These are phyloP conservation scores for Onychorhynchus coronatus DNA, from an alignment of 2,113 vertebrate genomes.

Conservation along the genomic window DNA sequence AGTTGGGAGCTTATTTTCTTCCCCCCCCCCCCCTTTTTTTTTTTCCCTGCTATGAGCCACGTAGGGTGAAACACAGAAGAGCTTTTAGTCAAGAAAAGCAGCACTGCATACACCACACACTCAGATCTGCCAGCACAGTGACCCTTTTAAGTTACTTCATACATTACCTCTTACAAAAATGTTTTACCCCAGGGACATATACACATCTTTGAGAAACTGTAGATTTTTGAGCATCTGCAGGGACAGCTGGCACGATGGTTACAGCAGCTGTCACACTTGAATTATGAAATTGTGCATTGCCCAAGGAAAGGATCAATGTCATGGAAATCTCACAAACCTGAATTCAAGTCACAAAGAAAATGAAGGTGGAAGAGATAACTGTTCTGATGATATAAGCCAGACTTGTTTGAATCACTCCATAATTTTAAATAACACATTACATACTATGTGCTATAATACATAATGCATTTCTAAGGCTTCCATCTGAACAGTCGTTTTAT, in stretches of 20 bases:
- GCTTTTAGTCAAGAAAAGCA: not conserved
- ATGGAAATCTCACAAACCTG: constrained; percentile 41
- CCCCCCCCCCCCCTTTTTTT: too few species aligned
- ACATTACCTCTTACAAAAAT: not conserved
- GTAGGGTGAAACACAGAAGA: not conserved
- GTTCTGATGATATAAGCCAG: not conserved
- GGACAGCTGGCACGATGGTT: constrained; percentile 35
- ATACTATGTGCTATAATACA: not conserved
- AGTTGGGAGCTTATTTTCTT: not conserved
- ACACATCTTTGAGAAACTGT: not conserved
- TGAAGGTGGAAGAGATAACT: not conserved
- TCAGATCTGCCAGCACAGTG: not conserved
- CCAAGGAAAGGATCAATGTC: constrained; percentile 62
- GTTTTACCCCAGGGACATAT: not conserved
- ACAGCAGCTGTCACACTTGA: constrained; percentile 27
- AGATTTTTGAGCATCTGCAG: constrained; percentile 43
- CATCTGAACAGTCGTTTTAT: not conserved
- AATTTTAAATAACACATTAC: not conserved
- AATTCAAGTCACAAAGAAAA: constrained; percentile 41
- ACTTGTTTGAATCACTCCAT: not conserved
- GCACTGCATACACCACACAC: fast-evolving
- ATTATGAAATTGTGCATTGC: constrained; percentile 48
- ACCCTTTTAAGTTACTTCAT: not conserved
- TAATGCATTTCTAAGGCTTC: not conserved
- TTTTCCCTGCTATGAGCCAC: not conserved